Base-by-base conservation (phyloP, 53 echinoderm and acorn worm genomes). In the Antedon mediterranea region DNA sequence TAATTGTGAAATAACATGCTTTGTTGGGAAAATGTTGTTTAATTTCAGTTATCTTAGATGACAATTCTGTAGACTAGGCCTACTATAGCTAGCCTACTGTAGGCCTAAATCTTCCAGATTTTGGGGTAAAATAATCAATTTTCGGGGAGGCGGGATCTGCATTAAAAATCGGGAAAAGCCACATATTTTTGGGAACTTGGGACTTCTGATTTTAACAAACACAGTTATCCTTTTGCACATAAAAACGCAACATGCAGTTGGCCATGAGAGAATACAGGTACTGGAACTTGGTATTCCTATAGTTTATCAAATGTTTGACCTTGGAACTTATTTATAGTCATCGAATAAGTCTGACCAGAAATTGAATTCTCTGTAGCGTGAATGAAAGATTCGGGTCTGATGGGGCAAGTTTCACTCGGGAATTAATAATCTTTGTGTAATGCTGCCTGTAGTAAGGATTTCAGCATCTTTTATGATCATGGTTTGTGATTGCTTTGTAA, bases 261-360 rank as follows among this genome's bases (percentile, higher is more conserved):
- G 28, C 87, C 83, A 76, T 87, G 87, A 26, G 87, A 79, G 37
- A 87, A 87, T 0, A 87, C 82, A n/a, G 79, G 83, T 4, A 79
- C 71, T 8, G 78, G 34, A 11, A 87, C 33, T n/a, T n/a, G n/a
- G 43, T 28, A 76, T 4, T 23, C 83, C 87, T 29, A n/a, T n/a
- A 74, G 82, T 78, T 78, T 75, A 26, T 79, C n/a, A n/a, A 87
- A 79, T 14, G 87, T 87, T 82, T 87, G 87, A 11, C 87, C 87
- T 79, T 87, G 83, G 11, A 83, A 77, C 71, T 87, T 87, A 72
- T 87, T 87, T 32, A 83, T 83, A 11, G 87, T 87, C 75, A 87
- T 87, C 13, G 78, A 74, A 79, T 75, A 4, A 73, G 79, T 14
- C 87, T 34, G 14, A 87, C 42, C 28, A 79, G 87, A 78, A 79